Evolutionary conservation across 92 coral and sea anemone genomes (phyloP).

Genomic region (Parazoanthus swiftii): DNA sequence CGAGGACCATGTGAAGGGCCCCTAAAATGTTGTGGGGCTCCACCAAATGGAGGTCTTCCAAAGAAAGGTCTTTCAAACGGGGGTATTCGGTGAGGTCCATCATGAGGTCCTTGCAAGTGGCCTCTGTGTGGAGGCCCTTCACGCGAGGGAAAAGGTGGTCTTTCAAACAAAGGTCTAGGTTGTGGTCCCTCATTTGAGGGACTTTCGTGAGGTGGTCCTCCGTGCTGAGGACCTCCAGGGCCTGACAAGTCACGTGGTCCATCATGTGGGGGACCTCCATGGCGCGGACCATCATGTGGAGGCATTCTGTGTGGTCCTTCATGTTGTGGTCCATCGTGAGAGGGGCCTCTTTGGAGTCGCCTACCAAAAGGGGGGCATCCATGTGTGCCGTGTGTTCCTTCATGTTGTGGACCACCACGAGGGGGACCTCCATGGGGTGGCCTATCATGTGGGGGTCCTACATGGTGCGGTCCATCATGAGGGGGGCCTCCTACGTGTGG

Average conservation of each 20-base stretch:
- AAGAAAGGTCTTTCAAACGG: constrained; percentile 47
- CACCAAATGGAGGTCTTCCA: constrained; percentile 53
- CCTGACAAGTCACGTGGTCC: neutral
- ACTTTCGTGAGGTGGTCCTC: constrained; percentile 22
- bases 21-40: constrained; percentile 63
- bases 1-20: constrained; percentile 64
- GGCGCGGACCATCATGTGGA: constrained; percentile 18
- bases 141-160: constrained; percentile 54
- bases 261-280: constrained; percentile 8
- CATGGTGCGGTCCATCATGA: neutral
- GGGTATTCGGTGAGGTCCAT: constrained; percentile 34
- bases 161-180: constrained; percentile 32
- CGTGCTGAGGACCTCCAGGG: neutral
- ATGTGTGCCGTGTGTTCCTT: neutral
- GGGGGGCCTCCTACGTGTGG: neutral
- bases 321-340: constrained; percentile 2
- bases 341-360: neutral
- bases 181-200: constrained; percentile 15
- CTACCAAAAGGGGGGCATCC: constrained; percentile 10
- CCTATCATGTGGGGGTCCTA: neutral
- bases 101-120: constrained; percentile 20
- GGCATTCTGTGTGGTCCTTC: neutral
- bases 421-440: constrained; percentile 40
- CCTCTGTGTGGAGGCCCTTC: constrained; percentile 36
- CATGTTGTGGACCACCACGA: constrained; percentile 1